A percentile compares a stretch with the other conserved stretches of the same genome.
phyloP scores from a whole-genome alignment of 2,888 invertebrate genomes.

The Drosophila vallismaia region DNA sequence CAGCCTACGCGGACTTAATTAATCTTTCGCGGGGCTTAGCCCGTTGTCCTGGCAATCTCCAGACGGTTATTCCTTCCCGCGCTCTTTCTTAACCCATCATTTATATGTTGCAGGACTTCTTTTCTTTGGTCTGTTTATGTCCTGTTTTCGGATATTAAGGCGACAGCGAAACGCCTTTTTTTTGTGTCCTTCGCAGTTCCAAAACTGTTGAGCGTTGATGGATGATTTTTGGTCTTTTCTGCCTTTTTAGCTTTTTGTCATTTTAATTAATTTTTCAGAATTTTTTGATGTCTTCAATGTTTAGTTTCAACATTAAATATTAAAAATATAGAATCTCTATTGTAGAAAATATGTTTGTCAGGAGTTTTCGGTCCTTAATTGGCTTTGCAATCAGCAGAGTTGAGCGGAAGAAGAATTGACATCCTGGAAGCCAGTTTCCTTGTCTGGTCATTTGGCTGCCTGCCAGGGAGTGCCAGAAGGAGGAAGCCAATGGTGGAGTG shows the following conservation, averaged over 20 bases:
- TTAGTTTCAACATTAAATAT: too few species aligned
- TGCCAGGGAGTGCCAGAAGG: not conserved
- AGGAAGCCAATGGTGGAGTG: not conserved
- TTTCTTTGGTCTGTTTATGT: constrained; percentile 20
- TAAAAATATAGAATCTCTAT: too few species aligned
- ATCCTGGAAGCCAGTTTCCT: constrained; percentile 38
- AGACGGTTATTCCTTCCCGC: constrained; percentile 35
- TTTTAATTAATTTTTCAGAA: constrained; percentile 26
- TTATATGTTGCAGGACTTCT: constrained; percentile 31
- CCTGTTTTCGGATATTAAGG: constrained; percentile 34
- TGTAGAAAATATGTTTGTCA: too few species aligned
- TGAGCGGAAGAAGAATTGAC: constrained; percentile 14
- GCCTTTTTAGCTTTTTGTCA: constrained; percentile 38
- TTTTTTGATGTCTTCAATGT: constrained; percentile 4
- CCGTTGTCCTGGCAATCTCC: constrained; percentile 59
- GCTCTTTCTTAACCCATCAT: constrained; percentile 10
- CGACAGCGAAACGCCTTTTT: constrained; percentile 37
- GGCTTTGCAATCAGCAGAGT: constrained; percentile 27
- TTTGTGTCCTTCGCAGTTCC: constrained; percentile 1
- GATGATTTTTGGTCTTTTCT: constrained; percentile 24
- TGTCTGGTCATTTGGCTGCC: constrained; percentile 37
- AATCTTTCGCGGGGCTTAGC: constrained; percentile 76
- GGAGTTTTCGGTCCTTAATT: constrained; percentile 24
- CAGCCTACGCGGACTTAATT: constrained; percentile 67
- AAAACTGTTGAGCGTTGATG: constrained; percentile 43